Base-by-base conservation (phyloP, 2,113 vertebrate species). In the Lipophrys pholis region DNA sequence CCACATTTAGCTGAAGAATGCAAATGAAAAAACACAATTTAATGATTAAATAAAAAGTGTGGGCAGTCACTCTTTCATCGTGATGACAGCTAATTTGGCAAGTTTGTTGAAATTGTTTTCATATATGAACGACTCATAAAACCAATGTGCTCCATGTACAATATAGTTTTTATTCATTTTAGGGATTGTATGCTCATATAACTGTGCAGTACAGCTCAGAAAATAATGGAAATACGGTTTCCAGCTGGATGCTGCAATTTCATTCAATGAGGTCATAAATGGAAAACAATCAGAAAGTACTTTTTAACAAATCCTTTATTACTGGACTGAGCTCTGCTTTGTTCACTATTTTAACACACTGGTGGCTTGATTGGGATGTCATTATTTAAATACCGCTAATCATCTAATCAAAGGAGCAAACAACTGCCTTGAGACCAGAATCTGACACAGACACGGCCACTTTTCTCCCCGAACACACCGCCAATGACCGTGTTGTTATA, bases 311-410 rank as follows among this genome's bases (percentile, higher is more conserved):
- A 63, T 35, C 16, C 11, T 57, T 46, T 14, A 60, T 72, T 51
- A 30, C 6, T 48, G 10, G 50, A 41, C 42, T 73, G 46, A 69
- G 42, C 64, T 21, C 8, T 30, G 53, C 4, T 61, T 66, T 69
- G 46, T 56, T 42, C 46, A 59, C 43, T 56, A 8, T 59, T 73
- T 73, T 76, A 61, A 45, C 35, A 40, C 62, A 63, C 35, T 11
- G 50, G 57, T 49, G 40, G 42, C 43, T 73, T 70, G 63, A 87
- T 77, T 80, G 61, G 43, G 45, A 52, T 30, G n/a, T 56, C 53
- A 62, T 84, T 76, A 78, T 78, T 48, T 82, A 85, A 85, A 86
- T 82, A 75, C 53, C 54, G 62, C 57, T 76, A 84, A 87, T 83
- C 57, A 67, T 76, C 41, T 69, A 78, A 79, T 69, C 66, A 76